These are phyloP conservation scores for Antennarius maculatus DNA, from an alignment of 2,797 vertebrate genomes.

Conservation along the genomic window DNA sequence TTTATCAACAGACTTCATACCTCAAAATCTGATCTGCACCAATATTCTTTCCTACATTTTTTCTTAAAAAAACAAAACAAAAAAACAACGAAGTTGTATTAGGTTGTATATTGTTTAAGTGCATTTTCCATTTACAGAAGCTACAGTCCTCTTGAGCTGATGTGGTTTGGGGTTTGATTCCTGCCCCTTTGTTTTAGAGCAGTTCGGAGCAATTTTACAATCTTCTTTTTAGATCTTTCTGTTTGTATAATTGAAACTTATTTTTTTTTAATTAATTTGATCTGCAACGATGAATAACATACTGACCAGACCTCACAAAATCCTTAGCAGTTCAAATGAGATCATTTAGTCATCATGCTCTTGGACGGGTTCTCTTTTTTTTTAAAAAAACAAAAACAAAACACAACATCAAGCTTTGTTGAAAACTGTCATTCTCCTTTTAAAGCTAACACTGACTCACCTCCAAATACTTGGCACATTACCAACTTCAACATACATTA, in stretches of 20 bases:
- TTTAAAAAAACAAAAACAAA: conserved; percentile 10
- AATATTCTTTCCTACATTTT: not conserved
- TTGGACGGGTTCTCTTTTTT: conserved; percentile 8
- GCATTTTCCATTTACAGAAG: too few species aligned
- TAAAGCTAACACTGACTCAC: conserved; percentile 58
- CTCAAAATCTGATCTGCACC: not conserved
- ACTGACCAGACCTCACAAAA: not conserved
- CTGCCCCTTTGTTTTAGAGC: too few species aligned
- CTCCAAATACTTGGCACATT: conserved; percentile 34
- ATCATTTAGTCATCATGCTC: conserved; percentile 22
- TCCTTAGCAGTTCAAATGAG: conserved; percentile 18
- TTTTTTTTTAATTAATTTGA: too few species aligned
- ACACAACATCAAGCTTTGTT: conserved; percentile 34
- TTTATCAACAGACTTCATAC: conserved; percentile 32
- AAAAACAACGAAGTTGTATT: too few species aligned
- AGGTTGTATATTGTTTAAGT: too few species aligned
- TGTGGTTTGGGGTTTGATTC: too few species aligned
- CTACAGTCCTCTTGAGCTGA: too few species aligned
- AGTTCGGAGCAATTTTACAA: too few species aligned
- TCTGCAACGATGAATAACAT: not conserved
- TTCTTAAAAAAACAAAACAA: too few species aligned
- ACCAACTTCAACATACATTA: conserved; percentile 66
- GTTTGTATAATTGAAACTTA: too few species aligned
- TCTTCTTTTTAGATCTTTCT: too few species aligned
- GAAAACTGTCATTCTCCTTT: conserved; percentile 63